Evolutionary conservation across 2,888 invertebrate genomes (phyloP), one percentile per base, ranked within the genome.

Genomic region (Nysson spinosus): DNA sequence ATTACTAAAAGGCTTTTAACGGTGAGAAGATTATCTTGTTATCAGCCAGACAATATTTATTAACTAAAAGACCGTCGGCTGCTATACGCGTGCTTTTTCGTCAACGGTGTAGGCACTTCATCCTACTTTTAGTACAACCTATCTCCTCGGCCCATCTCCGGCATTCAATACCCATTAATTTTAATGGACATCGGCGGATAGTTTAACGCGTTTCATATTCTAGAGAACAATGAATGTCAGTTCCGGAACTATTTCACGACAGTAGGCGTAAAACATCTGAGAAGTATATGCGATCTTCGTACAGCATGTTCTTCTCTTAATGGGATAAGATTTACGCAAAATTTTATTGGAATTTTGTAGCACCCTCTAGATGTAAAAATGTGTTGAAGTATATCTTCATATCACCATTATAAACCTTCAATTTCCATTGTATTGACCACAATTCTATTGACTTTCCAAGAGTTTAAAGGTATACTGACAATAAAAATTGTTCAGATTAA

Each of bases 111-210:
- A 52, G n/a, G 51, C 63, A 66, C 69, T 77, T 72, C 63, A 62
- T 75, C 65, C 67, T 51, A 61, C 72, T 66, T 69, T 54, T 43
- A 46, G 54, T 58, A 24, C 40, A 66, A 14, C 47, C 49, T 57
- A 66, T 75, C 65, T 60, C 52, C 61, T 39, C 66, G 46, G 70
- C 49, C 72, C 75, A 69, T 74, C 75, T 79, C 75, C 73, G 69
- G 75, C 76, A 80, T 81, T 77, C 79, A 81, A 82, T 78, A 81
- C 66, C 81, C 83, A 83, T 83, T 83, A 81, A 83, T 81, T 82
- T 81, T 82, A 82, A 83, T 83, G 80, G 73, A 76, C 69, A 75
- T 71, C 69, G 69, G 72, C 74, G 78, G 76, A 77, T 76, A 78
- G 75, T 78, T 79, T 76, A 77, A 77, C 79, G 73, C 79, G 80